These are phyloP conservation scores for Valencia hispanica DNA, from an alignment of 2,797 vertebrate genomes.

Conservation along the genomic window DNA sequence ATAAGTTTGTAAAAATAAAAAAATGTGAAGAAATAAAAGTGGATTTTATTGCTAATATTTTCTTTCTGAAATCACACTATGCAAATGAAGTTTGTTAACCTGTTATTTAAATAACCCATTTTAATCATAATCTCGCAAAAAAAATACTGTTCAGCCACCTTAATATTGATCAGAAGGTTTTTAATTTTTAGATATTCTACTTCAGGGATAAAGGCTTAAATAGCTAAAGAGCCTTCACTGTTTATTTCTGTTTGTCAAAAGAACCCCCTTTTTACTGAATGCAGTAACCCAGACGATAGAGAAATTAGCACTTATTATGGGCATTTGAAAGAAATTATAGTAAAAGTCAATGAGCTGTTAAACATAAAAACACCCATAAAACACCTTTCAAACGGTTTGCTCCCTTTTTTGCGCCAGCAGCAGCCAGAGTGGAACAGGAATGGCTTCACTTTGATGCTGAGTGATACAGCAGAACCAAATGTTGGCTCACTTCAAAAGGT, in stretches of 20 bases:
- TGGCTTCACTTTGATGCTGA: neutral
- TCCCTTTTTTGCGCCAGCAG: slow-evolving; percentile 2
- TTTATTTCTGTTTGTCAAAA: neutral
- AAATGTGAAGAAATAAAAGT: neutral
- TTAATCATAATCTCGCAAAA: no score
- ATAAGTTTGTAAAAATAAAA: neutral
- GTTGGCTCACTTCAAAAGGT: neutral
- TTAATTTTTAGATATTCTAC: slow-evolving; percentile 7
- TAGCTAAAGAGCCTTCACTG: neutral
- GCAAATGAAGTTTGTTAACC: neutral
- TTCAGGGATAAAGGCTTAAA: neutral
- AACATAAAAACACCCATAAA: slow-evolving; percentile 38
- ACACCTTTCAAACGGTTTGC: slow-evolving; percentile 18
- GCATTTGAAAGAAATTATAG: slow-evolving; percentile 31
- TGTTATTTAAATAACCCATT: no score
- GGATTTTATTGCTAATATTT: slow-evolving; percentile 4
- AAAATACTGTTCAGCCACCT: slow-evolving; percentile 13
- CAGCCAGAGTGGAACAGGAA: neutral
- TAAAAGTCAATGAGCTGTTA: slow-evolving; percentile 27
- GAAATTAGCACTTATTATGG: slow-evolving; percentile 15
- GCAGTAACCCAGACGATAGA: neutral
- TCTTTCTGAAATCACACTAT: neutral
- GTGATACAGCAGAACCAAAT: neutral
- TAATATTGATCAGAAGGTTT: neutral
- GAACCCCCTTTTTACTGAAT: neutral